A percentile compares a stretch with the other conserved stretches of the same genome.
These are phyloP conservation scores for Pseudoips prasinana DNA, from an alignment of 2,888 invertebrate species.

Conservation along the genomic window DNA sequence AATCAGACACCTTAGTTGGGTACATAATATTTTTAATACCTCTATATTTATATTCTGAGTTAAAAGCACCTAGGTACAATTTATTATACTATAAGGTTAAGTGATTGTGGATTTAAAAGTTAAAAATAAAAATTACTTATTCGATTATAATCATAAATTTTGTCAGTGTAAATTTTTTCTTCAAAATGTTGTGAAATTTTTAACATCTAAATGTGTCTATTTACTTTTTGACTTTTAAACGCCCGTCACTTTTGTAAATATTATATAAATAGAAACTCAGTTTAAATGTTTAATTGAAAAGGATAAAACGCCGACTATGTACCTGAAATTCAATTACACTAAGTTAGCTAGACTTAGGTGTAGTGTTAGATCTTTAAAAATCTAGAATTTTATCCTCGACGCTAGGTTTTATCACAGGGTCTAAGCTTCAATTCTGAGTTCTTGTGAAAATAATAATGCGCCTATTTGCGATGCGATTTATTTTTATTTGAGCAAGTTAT, in stretches of 20 bases:
- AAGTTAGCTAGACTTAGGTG: conserved; percentile 68
- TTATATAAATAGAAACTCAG: conserved; percentile 40
- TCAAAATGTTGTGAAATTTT: conserved; percentile 3
- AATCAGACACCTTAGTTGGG: conserved; percentile 21
- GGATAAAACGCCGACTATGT: conserved; percentile 70
- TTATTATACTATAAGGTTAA: conserved; percentile 36
- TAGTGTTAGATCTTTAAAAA: conserved; percentile 66
- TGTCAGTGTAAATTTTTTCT: conserved; percentile 4
- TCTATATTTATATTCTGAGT: conserved; percentile 31
- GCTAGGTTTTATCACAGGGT: conserved; percentile 77
- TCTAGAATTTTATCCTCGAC: conserved; percentile 69
- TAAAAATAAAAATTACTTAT: conserved; percentile 11
- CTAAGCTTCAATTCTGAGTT: conserved; percentile 54
- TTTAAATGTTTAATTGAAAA: conserved; percentile 34
- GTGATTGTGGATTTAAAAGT: conserved; percentile 30
- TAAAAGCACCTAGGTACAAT: conserved; percentile 73
- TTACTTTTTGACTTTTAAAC: conserved; percentile 41
- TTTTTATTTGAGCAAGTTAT: conserved; percentile 12
- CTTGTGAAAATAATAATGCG: conserved; percentile 14
- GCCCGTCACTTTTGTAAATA: conserved; percentile 56
- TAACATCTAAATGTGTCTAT: conserved; percentile 3
- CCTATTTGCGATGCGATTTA: conserved; percentile 3
- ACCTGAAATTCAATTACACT: conserved; percentile 80
- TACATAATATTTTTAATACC: conserved; percentile 11
- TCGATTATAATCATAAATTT: background rate